Base-by-base conservation (phyloP, 2,113 vertebrate genomes). In the Pangasianodon gigas region DNA sequence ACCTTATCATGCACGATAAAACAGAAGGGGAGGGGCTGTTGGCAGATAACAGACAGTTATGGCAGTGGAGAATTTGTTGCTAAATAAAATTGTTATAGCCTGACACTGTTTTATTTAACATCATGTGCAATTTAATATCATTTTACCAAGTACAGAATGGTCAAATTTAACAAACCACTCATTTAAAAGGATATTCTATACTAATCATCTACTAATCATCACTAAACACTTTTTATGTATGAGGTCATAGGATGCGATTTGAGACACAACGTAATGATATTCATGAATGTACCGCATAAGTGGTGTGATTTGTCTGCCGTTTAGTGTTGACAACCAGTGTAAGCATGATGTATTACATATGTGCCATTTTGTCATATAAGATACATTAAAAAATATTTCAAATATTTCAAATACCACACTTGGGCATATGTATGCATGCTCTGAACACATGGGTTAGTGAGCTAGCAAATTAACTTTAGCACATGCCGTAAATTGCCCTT, bases 271-370 rank as follows among this genome's bases (percentile, higher is more conserved):
- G 19, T 81, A 81, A 58, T 11, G 9, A 37, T 24, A 83, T 44
- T n/a, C 1, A 83, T 51, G 9, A 21, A 21, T 16, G 52, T 51
- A 65, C 56, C n/a, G 24, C 62, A 18, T 54, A 56, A 41, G 46
- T 69, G 1, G 10, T 54, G 60, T 69, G 60, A 69, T 54, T 88
- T 88, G 46, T 88, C 75, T 88, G 13, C 75, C 11, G 0, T 52
- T 67, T 81, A 52, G n/a, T 54, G n/a, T 51, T 56, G 46, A 7
- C 58, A 88, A 56, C 79, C 48, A 69, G 48, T 88, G 62, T 67
- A 41, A 83, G 56, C 56, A 11, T 88, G 10, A 82, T 24, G 4
- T 52, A 7, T 67, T 54, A 88, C 62, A 37, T 44, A 88, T 56
- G 32, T 89, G 67, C 48, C 16, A 84, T 74, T 74, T n/a, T 74